Conservation (phyloP, 2,797 vertebrate species). For the Clarias laeviceps region DNA sequence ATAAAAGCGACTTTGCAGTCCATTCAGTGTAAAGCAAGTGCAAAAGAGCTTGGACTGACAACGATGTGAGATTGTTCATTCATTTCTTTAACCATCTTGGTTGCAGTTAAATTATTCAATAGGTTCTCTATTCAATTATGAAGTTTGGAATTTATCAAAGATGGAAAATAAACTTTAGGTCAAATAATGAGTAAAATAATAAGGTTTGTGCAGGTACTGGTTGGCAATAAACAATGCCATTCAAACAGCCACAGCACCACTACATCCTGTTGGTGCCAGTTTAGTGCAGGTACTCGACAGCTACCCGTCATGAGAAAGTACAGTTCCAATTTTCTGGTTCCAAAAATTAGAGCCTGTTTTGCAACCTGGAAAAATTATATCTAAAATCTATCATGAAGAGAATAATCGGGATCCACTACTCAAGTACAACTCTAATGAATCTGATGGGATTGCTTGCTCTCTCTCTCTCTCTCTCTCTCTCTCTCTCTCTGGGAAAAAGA, state of each 20-base stretch:
- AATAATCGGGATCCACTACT: constrained; percentile 24
- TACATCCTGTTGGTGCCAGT: background rate
- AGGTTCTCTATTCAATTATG: background rate
- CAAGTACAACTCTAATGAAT: background rate
- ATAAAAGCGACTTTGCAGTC: background rate
- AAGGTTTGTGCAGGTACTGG: background rate
- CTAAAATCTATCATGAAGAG: constrained; percentile 38
- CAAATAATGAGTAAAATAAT: no score
- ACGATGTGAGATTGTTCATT: background rate
- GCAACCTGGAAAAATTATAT: background rate
- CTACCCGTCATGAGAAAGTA: background rate
- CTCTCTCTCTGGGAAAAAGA: background rate
- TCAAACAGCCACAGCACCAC: background rate
- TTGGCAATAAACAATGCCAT: background rate
- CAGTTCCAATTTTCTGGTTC: background rate
- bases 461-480: no score
- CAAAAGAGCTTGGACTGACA: background rate
- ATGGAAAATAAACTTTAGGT: background rate
- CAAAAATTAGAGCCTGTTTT: background rate
- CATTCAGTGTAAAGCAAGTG: background rate
- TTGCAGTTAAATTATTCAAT: background rate
- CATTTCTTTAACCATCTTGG: background rate
- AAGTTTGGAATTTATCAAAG: background rate
- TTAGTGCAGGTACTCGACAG: background rate
- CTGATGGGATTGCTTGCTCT: background rate